Evolutionary conservation across 2,888 invertebrate genomes (phyloP), one percentile per base, ranked within the genome.

Genomic region (Thera britannica): DNA sequence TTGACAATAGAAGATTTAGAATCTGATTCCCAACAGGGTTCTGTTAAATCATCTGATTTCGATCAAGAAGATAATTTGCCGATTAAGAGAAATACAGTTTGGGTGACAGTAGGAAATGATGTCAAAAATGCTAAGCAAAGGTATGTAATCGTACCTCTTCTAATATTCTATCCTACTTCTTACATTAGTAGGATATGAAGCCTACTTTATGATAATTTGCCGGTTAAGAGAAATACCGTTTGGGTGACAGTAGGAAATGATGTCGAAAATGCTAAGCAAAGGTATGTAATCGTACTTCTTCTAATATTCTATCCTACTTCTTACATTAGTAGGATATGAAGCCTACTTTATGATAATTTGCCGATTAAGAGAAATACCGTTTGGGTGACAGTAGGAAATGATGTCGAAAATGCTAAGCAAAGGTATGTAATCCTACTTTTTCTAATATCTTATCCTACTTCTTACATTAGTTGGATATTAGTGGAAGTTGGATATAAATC

Each of bases 1-100:
- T 3, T 23, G 35, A n/a, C 0, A 52, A 59, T 48, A 55, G 58
- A 60, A 41, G 41, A 65, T 52, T 55, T 46, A 12, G 59, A 59
- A 51, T 59, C 51, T 4, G 48, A n/a, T 48, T 51, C 51, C 8
- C 34, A 52, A 34, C 7, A 23, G 34, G 34, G 34, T 8, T 34
- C 34, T 7, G 23, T 7, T 7, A 52, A 52, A 9, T 34, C 34
- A 3, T 8, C n/a, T 3, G 34, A 52, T 9, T 34, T 51, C n/a
- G 12, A 51, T 23, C 5, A 5, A 23, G 38, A 2, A 9, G 52
- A 52, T 9, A 52, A 34, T 34, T 1, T 51, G 2, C 34, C 8
- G 3, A 34, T 34, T 0, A 34, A 52, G 34, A 52, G 9, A 52
- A 52, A 52, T 8, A 52, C 52, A 0, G 52, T 52, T 23, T 12